Conservation (phyloP, 2,113 vertebrate species). For the Oophaga pumilio region DNA sequence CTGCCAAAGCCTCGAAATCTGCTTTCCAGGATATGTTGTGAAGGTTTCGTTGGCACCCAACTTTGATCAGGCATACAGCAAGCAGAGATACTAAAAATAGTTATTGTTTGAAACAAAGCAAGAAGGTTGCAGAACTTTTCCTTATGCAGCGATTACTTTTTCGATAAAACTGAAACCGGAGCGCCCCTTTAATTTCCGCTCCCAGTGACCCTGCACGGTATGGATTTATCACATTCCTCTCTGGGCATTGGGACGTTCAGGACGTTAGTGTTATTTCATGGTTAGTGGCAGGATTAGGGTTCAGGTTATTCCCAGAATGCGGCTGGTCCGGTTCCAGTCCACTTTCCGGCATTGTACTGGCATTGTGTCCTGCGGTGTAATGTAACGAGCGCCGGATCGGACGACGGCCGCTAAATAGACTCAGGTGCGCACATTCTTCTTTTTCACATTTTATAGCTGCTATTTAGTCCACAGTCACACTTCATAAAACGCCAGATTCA, state of each 20-base stretch:
- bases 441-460: constrained; percentile 16
- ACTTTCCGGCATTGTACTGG: constrained; percentile 34
- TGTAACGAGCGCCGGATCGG: no score
- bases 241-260: not conserved
- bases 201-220: not conserved
- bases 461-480: not conserved
- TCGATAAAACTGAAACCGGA: not conserved
- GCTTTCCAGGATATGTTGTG: no score
- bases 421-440: constrained; percentile 13
- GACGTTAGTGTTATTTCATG: not conserved
- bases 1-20: no score
- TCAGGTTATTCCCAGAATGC: constrained; percentile 17
- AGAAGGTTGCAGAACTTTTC: no score
- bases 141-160: not conserved
- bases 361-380: constrained; percentile 5
- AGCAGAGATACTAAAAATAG: no score
- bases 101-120: no score
- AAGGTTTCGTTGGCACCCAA: no score
- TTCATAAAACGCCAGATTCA: not conserved
- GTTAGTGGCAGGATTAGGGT: not conserved
- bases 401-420: not conserved
- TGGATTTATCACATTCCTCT: no score
- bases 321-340: constrained; percentile 8
- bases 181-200: not conserved
- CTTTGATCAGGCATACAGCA: no score